Evolutionary conservation across 35 echinoderm and acorn worm species (phyloP), one percentile per base, ranked within the genome.

Genomic region (Apostichopus californicus): DNA sequence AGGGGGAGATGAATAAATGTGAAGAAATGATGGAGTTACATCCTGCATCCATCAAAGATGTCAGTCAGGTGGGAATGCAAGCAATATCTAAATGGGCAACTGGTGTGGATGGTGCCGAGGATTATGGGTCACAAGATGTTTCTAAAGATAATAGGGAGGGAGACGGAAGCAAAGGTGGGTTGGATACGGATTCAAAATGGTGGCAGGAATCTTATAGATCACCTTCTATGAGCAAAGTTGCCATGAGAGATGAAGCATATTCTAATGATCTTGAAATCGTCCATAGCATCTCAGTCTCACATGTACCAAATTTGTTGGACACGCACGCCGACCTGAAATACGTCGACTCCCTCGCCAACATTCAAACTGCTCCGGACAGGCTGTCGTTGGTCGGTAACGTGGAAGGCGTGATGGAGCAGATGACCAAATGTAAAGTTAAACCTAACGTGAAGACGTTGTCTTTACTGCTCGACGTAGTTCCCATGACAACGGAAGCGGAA

Each of bases 371-470:
- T 15, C 25, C 88, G 10, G 92, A 96, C 56, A 92, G 97, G 15
- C 71, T 99, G 24, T 90, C 95, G 73, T 87, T 99, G 54, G 10
- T 99, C 0, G 97, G 97, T 66, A 93, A 93, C 8, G 56, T 75
- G 17, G 52, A 79, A 15, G 97, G 97, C 17, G 8, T 99, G 28
- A 65, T 99, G 20, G 88, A 80, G 14, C 95, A 79, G 18, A 99
- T 96, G 95, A 92, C 90, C 57, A 52, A 84, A 34, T 61, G 85
- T 63, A 63, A 89, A 71, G 88, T 91, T 20, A 98, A 89, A 70
- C 97, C 97, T 18, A 70, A 99, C 78, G 89, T 96, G 72, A 99
- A 93, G 61, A 93, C 92, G 17, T 55, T 95, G 7, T 92, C 95
- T 23, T 73, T 98, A 23, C 57, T 99, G 17, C 59, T 81, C 15